These are phyloP conservation scores for Triplophysa siluroides DNA, from an alignment of 2,113 vertebrate genomes.

Conservation along the genomic window DNA sequence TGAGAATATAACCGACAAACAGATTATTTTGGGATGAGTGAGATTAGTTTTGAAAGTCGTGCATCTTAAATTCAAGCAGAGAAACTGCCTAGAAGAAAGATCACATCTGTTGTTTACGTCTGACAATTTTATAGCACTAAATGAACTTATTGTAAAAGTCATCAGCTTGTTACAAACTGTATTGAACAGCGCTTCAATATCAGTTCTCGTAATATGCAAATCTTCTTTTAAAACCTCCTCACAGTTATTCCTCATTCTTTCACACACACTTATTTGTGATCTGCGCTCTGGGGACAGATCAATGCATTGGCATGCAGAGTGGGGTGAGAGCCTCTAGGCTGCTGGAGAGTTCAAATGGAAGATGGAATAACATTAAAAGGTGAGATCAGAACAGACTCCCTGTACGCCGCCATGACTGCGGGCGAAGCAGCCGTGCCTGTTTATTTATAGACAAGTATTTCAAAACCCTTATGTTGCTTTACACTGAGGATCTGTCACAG, in stretches of 20 bases:
- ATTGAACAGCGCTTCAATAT: neutral
- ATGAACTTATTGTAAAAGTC: neutral
- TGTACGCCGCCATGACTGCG: constrained; percentile 15
- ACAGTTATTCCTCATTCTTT: neutral
- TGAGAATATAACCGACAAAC: constrained; percentile 22
- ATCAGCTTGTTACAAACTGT: constrained; percentile 12
- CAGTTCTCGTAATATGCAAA: neutral
- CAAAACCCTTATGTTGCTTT: constrained; percentile 34
- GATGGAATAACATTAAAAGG: constrained; percentile 34
- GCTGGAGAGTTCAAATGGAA: constrained; percentile 34
- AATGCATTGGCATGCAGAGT: neutral
- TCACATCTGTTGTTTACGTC: constrained; percentile 28
- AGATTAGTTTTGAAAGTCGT: neutral
- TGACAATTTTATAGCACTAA: neutral
- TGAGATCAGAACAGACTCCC: constrained; percentile 34
- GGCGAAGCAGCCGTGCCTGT: constrained; percentile 31
- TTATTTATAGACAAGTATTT: constrained; percentile 44
- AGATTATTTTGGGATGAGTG: neutral
- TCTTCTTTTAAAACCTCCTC: neutral
- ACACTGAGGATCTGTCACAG: neutral
- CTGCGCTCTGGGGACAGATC: neutral
- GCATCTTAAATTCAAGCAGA: neutral
- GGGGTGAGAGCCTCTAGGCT: constrained; percentile 1
- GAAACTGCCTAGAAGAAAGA: constrained; percentile 6
- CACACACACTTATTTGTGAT: constrained; percentile 10